Conservation (phyloP, 1,140 invertebrate genomes). For the Rhopalosiphum maidis region DNA sequence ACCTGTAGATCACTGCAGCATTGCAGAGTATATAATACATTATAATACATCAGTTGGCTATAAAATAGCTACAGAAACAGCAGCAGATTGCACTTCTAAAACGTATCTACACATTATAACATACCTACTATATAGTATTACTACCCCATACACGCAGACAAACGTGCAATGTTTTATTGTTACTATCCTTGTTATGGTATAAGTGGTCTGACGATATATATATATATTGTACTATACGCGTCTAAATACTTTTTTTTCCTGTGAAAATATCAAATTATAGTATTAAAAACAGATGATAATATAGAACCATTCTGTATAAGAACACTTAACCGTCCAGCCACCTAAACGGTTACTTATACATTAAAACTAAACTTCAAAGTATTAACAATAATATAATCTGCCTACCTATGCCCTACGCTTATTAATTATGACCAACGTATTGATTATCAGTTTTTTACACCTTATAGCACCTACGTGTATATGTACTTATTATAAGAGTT, state of each 20-base stretch:
- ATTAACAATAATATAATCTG: not conserved
- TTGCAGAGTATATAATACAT: not conserved
- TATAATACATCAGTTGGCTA: not conserved
- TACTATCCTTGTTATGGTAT: no score
- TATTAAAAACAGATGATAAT: not conserved
- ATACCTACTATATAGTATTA: not conserved
- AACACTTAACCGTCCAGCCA: no score
- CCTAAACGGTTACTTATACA: not conserved
- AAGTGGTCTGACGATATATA: no score
- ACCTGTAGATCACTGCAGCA: not conserved
- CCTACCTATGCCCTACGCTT: not conserved
- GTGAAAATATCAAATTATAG: no score
- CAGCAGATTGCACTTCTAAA: not conserved
- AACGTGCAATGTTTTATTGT: no score
- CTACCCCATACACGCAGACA: no score
- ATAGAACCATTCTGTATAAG: not conserved
- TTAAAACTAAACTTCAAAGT: not conserved
- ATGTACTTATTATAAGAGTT: not conserved
- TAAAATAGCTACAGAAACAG: not conserved
- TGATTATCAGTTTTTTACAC: not conserved
- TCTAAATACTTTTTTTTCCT: no score
- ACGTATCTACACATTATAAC: not conserved
- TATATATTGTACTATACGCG: no score
- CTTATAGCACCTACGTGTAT: not conserved
- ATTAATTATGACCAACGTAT: not conserved